Percentiles rank a stretch among this genome's conserved stretches.
These are phyloP conservation scores for Cylas formicarius DNA, from an alignment of 1,140 invertebrate genomes.

Conservation along the genomic window DNA sequence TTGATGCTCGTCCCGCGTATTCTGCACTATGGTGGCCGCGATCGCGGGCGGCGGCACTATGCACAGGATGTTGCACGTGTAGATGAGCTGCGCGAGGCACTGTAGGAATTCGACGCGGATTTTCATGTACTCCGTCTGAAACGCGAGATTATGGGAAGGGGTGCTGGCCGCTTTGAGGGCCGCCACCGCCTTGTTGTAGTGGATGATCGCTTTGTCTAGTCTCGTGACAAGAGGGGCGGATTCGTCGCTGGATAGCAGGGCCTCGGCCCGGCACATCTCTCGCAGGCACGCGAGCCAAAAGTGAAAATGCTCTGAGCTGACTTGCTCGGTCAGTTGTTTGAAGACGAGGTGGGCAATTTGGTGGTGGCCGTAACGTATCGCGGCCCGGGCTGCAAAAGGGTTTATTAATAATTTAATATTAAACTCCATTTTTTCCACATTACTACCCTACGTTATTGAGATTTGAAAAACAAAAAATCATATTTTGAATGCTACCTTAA, in stretches of 20 bases:
- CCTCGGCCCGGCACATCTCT: slow-evolving; percentile 60
- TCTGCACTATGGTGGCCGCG: slow-evolving; percentile 69
- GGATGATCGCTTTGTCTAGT: slow-evolving; percentile 53
- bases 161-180: slow-evolving; percentile 64
- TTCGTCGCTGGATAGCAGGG: slow-evolving; percentile 33
- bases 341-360: slow-evolving; percentile 63
- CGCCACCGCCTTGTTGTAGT: slow-evolving; percentile 54
- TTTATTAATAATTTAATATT: neutral
- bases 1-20: slow-evolving; percentile 68
- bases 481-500: no score
- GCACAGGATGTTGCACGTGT: slow-evolving; percentile 73
- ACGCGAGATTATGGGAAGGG: slow-evolving; percentile 59
- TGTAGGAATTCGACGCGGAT: slow-evolving; percentile 71
- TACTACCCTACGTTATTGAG: no score
- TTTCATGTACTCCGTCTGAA: slow-evolving; percentile 71
- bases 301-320: slow-evolving; percentile 82
- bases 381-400: slow-evolving; percentile 60
- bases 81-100: slow-evolving; percentile 64
- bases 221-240: slow-evolving; percentile 47
- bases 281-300: slow-evolving; percentile 81
- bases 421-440: neutral
- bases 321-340: slow-evolving; percentile 59
- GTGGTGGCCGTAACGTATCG: slow-evolving; percentile 77
- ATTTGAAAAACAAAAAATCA: no score
- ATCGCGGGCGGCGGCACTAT: slow-evolving; percentile 90